Evolutionary conservation across 2,888 invertebrate species (phyloP).

Genomic region (Esperia sulphurella): DNA sequence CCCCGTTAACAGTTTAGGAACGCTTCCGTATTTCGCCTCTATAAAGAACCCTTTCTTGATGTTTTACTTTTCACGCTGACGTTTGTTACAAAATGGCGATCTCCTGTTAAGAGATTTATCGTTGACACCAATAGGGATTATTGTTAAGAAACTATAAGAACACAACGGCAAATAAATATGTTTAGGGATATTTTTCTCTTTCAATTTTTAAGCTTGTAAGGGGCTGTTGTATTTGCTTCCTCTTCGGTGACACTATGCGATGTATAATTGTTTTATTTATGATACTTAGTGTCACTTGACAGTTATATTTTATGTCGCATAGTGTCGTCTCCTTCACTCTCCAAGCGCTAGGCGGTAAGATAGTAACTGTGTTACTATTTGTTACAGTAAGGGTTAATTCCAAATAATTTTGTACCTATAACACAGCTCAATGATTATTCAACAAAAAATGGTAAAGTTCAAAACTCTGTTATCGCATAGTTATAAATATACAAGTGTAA

Average conservation of each 20-base stretch:
- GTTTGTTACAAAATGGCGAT: conserved; percentile 44
- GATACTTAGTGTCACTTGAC: not conserved
- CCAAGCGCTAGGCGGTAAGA: conserved; percentile 51
- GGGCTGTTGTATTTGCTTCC: conserved; percentile 40
- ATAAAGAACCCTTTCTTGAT: conserved; percentile 25
- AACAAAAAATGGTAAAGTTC: conserved; percentile 35
- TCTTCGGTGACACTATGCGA: conserved; percentile 9
- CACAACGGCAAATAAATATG: conserved; percentile 44
- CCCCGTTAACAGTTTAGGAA: conserved; percentile 27
- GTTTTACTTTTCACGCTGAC: conserved; percentile 27
- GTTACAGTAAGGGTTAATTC: conserved; percentile 55
- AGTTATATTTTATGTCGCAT: conserved; percentile 12
- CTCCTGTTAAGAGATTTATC: conserved; percentile 7
- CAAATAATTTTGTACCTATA: conserved; percentile 60
- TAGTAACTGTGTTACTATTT: conserved; percentile 43
- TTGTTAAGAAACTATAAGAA: conserved; percentile 22
- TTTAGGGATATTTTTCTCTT: conserved; percentile 50
- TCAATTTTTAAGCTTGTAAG: conserved; percentile 40
- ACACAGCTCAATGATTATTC: conserved; percentile 56
- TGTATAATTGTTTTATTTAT: conserved; percentile 5
- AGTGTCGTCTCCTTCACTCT: conserved; percentile 28
- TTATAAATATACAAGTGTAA: conserved; percentile 25
- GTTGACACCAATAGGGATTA: conserved; percentile 47
- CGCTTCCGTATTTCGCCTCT: conserved; percentile 44
- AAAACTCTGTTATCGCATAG: conserved; percentile 44